Percentiles rank a stretch among this genome's conserved stretches.
Evolutionary conservation across 2,888 invertebrate species (phyloP).

Genomic region (Nasonovia ribisnigri): DNA sequence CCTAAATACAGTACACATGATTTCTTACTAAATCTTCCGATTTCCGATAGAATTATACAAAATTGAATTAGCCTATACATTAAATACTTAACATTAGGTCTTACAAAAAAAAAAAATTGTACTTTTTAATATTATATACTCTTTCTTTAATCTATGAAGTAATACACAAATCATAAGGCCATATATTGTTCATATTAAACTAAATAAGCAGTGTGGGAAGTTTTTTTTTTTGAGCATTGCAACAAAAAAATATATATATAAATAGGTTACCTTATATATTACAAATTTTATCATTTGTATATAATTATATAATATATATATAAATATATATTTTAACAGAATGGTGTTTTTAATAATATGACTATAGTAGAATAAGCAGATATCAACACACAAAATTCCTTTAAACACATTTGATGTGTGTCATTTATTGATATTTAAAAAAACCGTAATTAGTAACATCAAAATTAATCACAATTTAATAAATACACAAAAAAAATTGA

Average conservation of each 20-base stretch:
- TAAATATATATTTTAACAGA: constrained; percentile 23
- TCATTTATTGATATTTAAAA: constrained; percentile 44
- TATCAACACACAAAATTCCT: constrained; percentile 29
- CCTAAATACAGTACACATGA: neutral
- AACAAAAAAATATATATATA: constrained; percentile 53
- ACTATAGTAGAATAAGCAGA: constrained; percentile 33
- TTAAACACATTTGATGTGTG: constrained; percentile 9
- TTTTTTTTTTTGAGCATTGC: constrained; percentile 59
- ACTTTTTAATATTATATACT: neutral
- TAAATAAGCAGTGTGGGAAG: constrained; percentile 43
- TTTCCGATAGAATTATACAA: neutral
- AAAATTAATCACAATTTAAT: constrained; percentile 47
- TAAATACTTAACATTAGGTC: constrained; percentile 21
- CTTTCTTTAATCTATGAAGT: neutral
- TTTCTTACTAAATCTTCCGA: constrained; percentile 14
- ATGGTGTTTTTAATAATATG: constrained; percentile 26
- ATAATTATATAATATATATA: constrained; percentile 32
- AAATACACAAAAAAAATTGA: constrained; percentile 40
- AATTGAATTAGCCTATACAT: neutral
- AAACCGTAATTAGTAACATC: constrained; percentile 26
- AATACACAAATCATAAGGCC: constrained; percentile 37
- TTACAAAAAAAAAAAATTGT: constrained; percentile 7
- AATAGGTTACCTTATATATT: constrained; percentile 15
- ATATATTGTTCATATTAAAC: neutral
- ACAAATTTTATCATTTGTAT: neutral